A percentile compares a stretch with the other conserved stretches of the same genome.
Conservation (phyloP, 2,888 invertebrate species). For the Sepiola atlantica region DNA sequence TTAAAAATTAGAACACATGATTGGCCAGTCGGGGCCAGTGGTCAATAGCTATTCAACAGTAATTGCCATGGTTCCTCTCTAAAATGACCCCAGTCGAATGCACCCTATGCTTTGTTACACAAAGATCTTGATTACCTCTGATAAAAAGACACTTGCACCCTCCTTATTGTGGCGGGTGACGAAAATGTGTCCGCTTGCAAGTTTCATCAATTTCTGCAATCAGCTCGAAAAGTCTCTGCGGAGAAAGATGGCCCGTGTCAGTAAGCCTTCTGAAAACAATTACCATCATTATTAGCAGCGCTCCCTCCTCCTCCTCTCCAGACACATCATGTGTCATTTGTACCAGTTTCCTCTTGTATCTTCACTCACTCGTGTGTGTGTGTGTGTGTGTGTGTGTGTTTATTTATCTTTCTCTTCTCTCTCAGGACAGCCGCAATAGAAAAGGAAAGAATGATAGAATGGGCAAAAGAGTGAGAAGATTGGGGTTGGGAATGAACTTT, state of each 20-base stretch:
- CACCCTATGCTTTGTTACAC: slow-evolving; percentile 32
- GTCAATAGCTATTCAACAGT: slow-evolving; percentile 32
- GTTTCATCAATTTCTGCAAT: slow-evolving; percentile 32
- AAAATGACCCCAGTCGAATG: slow-evolving; percentile 9
- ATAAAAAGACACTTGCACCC: slow-evolving; percentile 32
- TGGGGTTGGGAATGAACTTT: not conserved
- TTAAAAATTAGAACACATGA: slow-evolving; percentile 32
- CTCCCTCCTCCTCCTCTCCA: not conserved
- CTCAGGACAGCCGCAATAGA: not conserved
- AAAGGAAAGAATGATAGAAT: not conserved
- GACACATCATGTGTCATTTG: not conserved
- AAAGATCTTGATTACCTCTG: slow-evolving; percentile 22
- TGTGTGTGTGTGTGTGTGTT: not conserved
- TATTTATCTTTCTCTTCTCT: not conserved
- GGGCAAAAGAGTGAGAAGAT: not conserved
- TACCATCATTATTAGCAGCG: not conserved
- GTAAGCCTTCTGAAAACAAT: slow-evolving; percentile 19
- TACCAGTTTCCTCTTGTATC: slow-evolving; percentile 20
- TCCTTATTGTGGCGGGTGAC: not conserved
- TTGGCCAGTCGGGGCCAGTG: slow-evolving; percentile 23
- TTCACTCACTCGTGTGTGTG: not conserved
- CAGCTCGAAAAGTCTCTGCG: not conserved
- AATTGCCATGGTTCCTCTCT: slow-evolving; percentile 10
- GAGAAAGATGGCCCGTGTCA: not conserved
- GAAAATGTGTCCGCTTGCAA: not conserved